These are phyloP conservation scores for Trichogramma evanescens DNA, from an alignment of 2,888 invertebrate species.

Conservation along the genomic window DNA sequence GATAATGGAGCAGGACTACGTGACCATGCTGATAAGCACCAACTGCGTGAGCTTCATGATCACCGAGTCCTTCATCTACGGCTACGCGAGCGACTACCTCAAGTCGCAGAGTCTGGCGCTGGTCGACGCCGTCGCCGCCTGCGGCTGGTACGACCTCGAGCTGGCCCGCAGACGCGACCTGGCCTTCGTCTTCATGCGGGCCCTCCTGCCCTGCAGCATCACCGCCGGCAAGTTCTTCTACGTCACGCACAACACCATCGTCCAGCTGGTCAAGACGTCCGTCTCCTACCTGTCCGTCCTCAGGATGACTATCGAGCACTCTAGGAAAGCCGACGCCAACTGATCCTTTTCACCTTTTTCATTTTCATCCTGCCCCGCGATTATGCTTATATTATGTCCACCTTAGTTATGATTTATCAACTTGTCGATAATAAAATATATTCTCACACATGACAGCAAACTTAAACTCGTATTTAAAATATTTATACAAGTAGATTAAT, in stretches of 20 bases:
- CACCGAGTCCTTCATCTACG: constrained; percentile 18
- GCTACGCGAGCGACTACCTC: constrained; percentile 21
- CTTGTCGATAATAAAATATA: too few relatives aligned
- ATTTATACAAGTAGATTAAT: too few relatives aligned
- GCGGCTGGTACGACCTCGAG: constrained; percentile 18
- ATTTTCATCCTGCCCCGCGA: too few relatives aligned
- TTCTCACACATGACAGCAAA: too few relatives aligned
- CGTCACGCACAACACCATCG: constrained; percentile 19
- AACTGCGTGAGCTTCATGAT: constrained; percentile 19
- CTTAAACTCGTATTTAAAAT: too few relatives aligned
- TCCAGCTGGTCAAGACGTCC: constrained; percentile 19
- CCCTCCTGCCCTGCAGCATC: constrained; percentile 13
- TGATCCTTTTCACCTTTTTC: too few relatives aligned
- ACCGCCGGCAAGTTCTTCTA: constrained; percentile 23
- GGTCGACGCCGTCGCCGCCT: constrained; percentile 13
- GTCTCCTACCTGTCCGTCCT: constrained; percentile 19
- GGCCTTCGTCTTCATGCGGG: constrained; percentile 19
- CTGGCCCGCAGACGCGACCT: constrained; percentile 4
- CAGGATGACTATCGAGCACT: constrained; percentile 9
- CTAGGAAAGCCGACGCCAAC: neutral
- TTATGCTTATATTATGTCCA: too few relatives aligned
- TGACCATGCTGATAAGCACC: constrained; percentile 12
- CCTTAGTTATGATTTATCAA: too few relatives aligned
- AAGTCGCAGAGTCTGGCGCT: constrained; percentile 16
- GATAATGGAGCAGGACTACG: constrained; percentile 4